phyloP scores from a whole-genome alignment of 2,113 vertebrate genomes.

The Ornithorhynchus anatinus region DNA sequence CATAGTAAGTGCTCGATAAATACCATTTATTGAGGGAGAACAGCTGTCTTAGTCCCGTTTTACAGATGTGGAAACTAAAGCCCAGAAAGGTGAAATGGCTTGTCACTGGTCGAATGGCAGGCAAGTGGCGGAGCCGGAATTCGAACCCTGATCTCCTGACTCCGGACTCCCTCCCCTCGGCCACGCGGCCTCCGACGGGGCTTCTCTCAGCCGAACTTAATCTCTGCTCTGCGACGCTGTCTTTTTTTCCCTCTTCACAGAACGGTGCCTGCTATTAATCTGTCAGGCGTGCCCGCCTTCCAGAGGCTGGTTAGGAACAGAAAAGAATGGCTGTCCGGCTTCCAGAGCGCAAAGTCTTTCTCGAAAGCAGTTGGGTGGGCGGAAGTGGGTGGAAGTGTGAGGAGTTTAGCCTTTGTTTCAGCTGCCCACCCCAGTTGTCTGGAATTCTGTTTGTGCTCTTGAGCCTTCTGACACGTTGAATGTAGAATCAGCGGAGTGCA shows the following conservation, averaged over 20 bases:
- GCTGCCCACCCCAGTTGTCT: not conserved
- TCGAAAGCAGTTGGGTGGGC: not conserved
- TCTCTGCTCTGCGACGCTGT: constrained; percentile 44
- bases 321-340: constrained; percentile 4
- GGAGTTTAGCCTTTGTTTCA: not conserved
- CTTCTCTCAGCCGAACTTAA: too few relatives aligned
- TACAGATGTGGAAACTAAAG: too few relatives aligned
- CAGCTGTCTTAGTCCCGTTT: too few relatives aligned
- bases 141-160: not conserved
- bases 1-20: too few relatives aligned
- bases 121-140: not conserved
- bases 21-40: too few relatives aligned
- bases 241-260: constrained; percentile 30
- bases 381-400: not conserved
- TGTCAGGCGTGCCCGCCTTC: constrained; percentile 12
- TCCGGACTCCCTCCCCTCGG: not conserved
- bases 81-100: too few relatives aligned
- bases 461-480: not conserved
- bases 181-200: not conserved
- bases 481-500: not conserved
- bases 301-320: constrained; percentile 16
- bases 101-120: too few relatives aligned
- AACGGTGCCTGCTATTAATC: constrained; percentile 18
- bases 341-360: constrained; percentile 2
- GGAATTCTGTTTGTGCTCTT: not conserved